Evolutionary conservation across 2,113 vertebrate species (phyloP).

Genomic region (Mobula birostris): DNA sequence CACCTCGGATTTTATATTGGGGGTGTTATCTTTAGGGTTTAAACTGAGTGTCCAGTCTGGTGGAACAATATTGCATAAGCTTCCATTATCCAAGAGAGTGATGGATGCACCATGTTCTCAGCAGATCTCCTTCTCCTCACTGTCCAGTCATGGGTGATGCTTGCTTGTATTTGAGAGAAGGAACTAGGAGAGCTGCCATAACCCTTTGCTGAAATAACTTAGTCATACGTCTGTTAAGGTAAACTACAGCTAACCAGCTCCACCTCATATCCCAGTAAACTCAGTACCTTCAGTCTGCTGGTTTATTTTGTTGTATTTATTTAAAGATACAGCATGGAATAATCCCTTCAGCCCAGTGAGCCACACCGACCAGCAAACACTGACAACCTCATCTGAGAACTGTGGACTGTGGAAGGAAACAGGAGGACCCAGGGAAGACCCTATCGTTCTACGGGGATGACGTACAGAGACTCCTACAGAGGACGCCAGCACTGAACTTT

Average conservation of each 20-base stretch:
- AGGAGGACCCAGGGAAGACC: too few species aligned
- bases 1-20: too few species aligned
- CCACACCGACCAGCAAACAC: too few species aligned
- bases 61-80: background rate
- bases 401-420: too few species aligned
- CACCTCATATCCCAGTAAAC: background rate
- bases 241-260: background rate
- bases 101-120: background rate
- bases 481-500: too few species aligned
- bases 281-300: background rate
- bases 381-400: too few species aligned
- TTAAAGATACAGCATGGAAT: too few species aligned
- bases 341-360: too few species aligned
- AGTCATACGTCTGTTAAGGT: background rate
- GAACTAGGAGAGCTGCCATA: background rate
- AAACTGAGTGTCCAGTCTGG: too few species aligned
- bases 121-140: background rate
- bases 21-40: too few species aligned
- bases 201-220: background rate
- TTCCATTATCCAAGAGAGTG: background rate
- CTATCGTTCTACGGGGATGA: too few species aligned
- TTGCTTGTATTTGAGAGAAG: background rate
- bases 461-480: too few species aligned
- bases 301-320: background rate
- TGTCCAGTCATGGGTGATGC: background rate